Conservation (phyloP, 1,140 invertebrate genomes). For the Pristionchus pacificus region DNA sequence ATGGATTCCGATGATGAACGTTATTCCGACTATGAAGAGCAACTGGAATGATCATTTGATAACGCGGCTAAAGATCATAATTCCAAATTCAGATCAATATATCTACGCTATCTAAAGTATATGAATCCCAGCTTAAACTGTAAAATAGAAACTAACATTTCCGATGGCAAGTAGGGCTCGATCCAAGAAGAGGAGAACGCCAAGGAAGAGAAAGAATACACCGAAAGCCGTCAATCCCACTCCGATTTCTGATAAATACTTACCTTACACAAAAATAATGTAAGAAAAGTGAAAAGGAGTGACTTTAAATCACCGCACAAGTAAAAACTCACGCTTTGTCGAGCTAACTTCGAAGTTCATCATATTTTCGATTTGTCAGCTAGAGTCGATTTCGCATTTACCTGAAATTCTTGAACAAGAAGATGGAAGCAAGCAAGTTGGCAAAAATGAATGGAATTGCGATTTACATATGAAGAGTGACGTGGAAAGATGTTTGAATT, state of each 20-base stretch:
- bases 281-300: neutral
- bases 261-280: neutral
- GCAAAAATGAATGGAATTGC: neutral
- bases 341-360: slow-evolving; percentile 56
- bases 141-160: slow-evolving; percentile 72
- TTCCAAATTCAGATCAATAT: neutral
- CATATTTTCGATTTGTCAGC: slow-evolving; percentile 8
- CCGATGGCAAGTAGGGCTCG: slow-evolving; percentile 95
- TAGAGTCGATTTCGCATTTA: neutral
- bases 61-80: neutral
- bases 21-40: slow-evolving; percentile 86
- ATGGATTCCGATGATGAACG: slow-evolving; percentile 90
- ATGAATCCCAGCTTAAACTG: slow-evolving; percentile 6
- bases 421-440: neutral
- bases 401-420: neutral
- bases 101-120: neutral
- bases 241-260: slow-evolving; percentile 77
- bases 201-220: slow-evolving; percentile 87
- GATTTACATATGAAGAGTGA: neutral
- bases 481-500: neutral
- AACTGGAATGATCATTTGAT: slow-evolving; percentile 67
- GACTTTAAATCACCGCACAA: slow-evolving; percentile 11
- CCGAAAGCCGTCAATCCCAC: slow-evolving; percentile 93
- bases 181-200: slow-evolving; percentile 90
- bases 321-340: slow-evolving; percentile 46